phyloP scores from a whole-genome alignment of 2,888 invertebrate species.

The Mesodorylaimus sp. region DNA sequence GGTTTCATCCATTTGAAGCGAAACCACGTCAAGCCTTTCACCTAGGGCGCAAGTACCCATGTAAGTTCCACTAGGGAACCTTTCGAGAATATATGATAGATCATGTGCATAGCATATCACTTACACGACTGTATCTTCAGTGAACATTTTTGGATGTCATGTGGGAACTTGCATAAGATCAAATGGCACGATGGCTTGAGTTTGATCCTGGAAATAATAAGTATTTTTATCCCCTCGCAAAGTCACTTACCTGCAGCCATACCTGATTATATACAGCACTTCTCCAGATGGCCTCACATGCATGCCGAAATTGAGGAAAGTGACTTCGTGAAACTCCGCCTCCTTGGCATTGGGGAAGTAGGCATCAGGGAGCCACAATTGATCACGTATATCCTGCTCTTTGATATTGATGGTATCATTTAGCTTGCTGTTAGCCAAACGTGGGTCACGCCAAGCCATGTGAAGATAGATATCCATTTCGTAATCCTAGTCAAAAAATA shows the following conservation, averaged over 20 bases:
- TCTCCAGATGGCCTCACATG: slow-evolving; percentile 25
- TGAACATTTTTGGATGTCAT: slow-evolving; percentile 27
- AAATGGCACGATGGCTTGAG: slow-evolving; percentile 25
- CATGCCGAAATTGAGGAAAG: slow-evolving; percentile 28
- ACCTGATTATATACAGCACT: slow-evolving; percentile 27
- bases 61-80: too few relatives aligned
- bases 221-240: neutral
- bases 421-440: slow-evolving; percentile 24
- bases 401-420: slow-evolving; percentile 26
- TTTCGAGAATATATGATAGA: too few relatives aligned
- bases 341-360: slow-evolving; percentile 29
- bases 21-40: too few relatives aligned
- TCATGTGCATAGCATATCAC: slow-evolving; percentile 9
- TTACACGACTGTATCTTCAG: slow-evolving; percentile 26
- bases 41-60: too few relatives aligned
- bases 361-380: slow-evolving; percentile 24
- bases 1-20: too few relatives aligned
- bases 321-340: slow-evolving; percentile 29
- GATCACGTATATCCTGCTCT: slow-evolving; percentile 22
- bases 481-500: slow-evolving; percentile 19
- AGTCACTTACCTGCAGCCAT: neutral
- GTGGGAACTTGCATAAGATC: slow-evolving; percentile 28
- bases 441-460: slow-evolving; percentile 27
- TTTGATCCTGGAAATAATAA: slow-evolving; percentile 19
- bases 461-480: slow-evolving; percentile 28